Evolutionary conservation across 2,113 vertebrate species (phyloP).

Genomic region (Cyphomyrus discorhynchus): DNA sequence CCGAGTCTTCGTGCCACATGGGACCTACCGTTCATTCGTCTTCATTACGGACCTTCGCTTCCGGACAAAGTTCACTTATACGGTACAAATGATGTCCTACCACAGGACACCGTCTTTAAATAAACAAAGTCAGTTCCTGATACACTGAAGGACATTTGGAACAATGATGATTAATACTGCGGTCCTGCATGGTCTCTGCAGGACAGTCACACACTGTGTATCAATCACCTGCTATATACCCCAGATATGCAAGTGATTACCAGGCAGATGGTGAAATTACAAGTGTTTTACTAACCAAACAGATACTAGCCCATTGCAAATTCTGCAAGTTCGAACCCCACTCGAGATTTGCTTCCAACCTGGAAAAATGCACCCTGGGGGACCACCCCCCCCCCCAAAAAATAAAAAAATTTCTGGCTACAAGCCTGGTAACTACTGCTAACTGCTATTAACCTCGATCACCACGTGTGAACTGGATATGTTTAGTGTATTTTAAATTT

Average conservation of each 20-base stretch:
- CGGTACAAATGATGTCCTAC: background rate
- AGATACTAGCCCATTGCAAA: background rate
- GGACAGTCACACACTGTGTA: background rate
- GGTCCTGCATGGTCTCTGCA: too few relatives aligned
- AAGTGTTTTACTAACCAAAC: background rate
- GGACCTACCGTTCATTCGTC: slow-evolving; percentile 11
- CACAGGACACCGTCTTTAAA: background rate
- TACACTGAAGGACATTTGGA: background rate
- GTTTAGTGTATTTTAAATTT: slow-evolving; percentile 2
- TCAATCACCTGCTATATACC: background rate
- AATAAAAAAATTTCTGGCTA: background rate
- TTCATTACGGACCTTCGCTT: slow-evolving; percentile 13
- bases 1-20: background rate
- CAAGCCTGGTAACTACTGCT: background rate
- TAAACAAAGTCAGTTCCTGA: slow-evolving; percentile 1
- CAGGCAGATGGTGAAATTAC: background rate
- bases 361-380: background rate
- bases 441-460: background rate
- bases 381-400: background rate
- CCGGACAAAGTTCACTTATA: slow-evolving; percentile 4
- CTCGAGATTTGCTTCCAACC: background rate
- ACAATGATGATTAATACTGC: background rate
- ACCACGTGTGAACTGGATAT: background rate
- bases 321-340: background rate
- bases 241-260: background rate